These are phyloP conservation scores for Sebastolobus altivelis DNA, from an alignment of 2,797 vertebrate genomes.

Conservation along the genomic window DNA sequence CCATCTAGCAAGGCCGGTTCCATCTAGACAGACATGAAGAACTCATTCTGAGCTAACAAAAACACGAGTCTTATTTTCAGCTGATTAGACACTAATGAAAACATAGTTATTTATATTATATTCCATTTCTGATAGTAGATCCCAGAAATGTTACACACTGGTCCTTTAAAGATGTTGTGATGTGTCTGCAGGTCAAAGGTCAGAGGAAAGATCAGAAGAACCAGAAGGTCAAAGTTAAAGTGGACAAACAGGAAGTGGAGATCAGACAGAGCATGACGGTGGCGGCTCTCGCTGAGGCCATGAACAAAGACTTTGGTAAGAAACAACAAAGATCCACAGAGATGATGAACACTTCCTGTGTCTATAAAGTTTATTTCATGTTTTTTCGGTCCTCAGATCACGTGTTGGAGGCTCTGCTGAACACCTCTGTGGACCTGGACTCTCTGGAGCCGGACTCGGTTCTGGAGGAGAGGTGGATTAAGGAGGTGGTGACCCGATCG, in stretches of 20 bases:
- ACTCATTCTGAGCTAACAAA: too few species aligned
- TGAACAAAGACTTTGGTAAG: constrained; percentile 91
- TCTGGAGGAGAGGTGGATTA: constrained; percentile 88
- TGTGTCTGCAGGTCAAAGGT: constrained; percentile 72
- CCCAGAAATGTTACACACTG: too few species aligned
- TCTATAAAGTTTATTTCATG: neutral
- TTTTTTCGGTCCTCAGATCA: constrained; percentile 81
- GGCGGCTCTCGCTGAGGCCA: constrained; percentile 89
- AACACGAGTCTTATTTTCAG: too few species aligned
- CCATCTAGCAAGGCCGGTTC: too few species aligned
- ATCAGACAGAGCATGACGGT: constrained; percentile 89
- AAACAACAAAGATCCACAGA: too few species aligned
- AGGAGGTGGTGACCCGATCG: constrained; percentile 88
- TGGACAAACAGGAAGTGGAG: constrained; percentile 88
- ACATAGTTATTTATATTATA: too few species aligned
- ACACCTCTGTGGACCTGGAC: constrained; percentile 85
- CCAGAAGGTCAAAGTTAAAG: constrained; percentile 68
- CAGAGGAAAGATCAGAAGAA: constrained; percentile 61
- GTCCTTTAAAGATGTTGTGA: too few species aligned
- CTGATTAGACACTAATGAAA: too few species aligned
- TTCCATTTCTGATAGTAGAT: too few species aligned
- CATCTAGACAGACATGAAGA: too few species aligned
- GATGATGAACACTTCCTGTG: too few species aligned
- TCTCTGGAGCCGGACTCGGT: constrained; percentile 85
- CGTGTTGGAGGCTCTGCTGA: constrained; percentile 88